A percentile compares a stretch with the other conserved stretches of the same genome.
These are phyloP conservation scores for Octonoba sinensis DNA, from an alignment of 2,888 invertebrate genomes.

Conservation along the genomic window DNA sequence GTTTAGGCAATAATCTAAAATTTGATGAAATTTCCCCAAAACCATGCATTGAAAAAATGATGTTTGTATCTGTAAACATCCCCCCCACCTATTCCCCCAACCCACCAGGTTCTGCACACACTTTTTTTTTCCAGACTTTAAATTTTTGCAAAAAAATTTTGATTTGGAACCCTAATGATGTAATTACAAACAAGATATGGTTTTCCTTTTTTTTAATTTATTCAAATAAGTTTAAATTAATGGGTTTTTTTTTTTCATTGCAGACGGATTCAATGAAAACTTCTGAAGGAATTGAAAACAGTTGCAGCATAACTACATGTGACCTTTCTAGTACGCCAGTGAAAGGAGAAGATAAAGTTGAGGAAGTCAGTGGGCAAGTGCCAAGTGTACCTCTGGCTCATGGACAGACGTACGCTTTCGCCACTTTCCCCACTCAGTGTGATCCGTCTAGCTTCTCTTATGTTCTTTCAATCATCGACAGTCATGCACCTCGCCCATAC, in stretches of 20 bases:
- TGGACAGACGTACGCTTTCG: constrained; percentile 62
- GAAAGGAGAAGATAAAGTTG: constrained; percentile 59
- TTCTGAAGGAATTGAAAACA: constrained; percentile 28
- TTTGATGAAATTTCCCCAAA: too few relatives aligned
- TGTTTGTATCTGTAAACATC: too few relatives aligned
- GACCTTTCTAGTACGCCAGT: constrained; percentile 31
- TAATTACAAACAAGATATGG: neutral
- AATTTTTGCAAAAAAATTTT: too few relatives aligned
- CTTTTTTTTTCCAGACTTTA: too few relatives aligned
- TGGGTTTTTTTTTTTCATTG: constrained; percentile 5
- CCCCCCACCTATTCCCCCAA: too few relatives aligned
- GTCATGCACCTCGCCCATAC: constrained; percentile 64
- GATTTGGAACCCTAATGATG: too few relatives aligned
- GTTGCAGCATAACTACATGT: constrained; percentile 46
- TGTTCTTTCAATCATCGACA: constrained; percentile 60
- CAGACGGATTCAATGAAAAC: constrained; percentile 44
- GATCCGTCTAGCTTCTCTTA: constrained; percentile 61
- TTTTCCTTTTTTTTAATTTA: neutral
- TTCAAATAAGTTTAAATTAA: neutral
- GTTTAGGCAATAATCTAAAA: too few relatives aligned
- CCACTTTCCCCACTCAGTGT: constrained; percentile 63
- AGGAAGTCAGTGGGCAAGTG: constrained; percentile 57
- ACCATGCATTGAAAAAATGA: too few relatives aligned
- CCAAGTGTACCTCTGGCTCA: constrained; percentile 61
- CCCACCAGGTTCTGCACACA: too few relatives aligned